phyloP scores from a whole-genome alignment of 2,113 vertebrate species.

The Malaclemys terrapin region DNA sequence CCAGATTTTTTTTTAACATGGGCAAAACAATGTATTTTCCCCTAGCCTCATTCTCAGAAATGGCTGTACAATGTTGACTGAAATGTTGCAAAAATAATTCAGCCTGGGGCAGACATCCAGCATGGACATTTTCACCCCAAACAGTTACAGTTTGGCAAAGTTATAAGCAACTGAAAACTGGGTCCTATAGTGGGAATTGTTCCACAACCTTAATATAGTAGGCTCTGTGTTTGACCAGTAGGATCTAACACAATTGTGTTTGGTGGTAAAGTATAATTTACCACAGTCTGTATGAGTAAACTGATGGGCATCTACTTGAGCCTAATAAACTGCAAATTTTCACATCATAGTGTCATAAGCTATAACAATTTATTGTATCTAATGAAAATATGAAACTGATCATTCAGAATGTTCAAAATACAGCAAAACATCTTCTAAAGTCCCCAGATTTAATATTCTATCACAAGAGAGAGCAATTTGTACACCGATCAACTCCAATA shows the following conservation, averaged over 20 bases:
- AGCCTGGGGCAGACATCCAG: neutral
- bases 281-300: neutral
- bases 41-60: neutral
- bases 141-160: neutral
- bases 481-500: neutral
- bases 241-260: neutral
- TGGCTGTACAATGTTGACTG: neutral
- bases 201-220: neutral
- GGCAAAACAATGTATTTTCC: neutral
- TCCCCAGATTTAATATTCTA: constrained; percentile 40
- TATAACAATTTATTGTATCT: neutral
- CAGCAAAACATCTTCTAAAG: constrained; percentile 63
- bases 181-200: neutral
- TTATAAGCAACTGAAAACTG: neutral
- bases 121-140: neutral
- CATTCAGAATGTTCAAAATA: constrained; percentile 56
- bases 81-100: neutral
- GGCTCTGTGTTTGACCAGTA: neutral
- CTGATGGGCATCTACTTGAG: neutral
- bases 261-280: neutral
- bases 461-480: neutral
- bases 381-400: constrained; percentile 25
- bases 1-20: neutral
- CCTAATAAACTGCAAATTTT: neutral
- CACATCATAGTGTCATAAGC: neutral